Conservation (phyloP, 2,888 invertebrate species). For the Agrochola lota region DNA sequence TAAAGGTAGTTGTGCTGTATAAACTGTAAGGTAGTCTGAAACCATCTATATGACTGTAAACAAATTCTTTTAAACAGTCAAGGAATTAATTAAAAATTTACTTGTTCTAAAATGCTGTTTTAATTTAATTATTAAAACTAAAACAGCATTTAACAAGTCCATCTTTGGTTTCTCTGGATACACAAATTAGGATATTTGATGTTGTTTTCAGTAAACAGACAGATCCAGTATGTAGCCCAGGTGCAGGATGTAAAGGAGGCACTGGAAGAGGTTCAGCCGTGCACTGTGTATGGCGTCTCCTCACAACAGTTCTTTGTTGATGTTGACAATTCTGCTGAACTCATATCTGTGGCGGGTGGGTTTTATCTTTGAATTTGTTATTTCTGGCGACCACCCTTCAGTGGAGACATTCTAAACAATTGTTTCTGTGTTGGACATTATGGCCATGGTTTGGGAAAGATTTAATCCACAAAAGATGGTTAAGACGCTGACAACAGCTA, state of each 20-base stretch:
- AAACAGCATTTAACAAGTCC: too few relatives aligned
- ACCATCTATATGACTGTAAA: background rate
- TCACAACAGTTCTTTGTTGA: constrained; percentile 83
- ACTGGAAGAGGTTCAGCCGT: constrained; percentile 73
- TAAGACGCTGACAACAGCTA: too few relatives aligned
- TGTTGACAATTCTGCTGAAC: constrained; percentile 78
- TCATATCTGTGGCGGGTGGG: constrained; percentile 78
- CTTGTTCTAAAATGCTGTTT: too few relatives aligned
- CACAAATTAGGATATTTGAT: constrained; percentile 1
- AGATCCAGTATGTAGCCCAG: constrained; percentile 81
- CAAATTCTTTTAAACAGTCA: background rate
- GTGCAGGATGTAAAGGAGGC: constrained; percentile 77
- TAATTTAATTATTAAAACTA: too few relatives aligned
- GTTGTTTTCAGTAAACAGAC: constrained; percentile 78
- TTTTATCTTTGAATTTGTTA: background rate
- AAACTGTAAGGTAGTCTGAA: background rate
- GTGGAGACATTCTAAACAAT: background rate
- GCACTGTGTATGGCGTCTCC: constrained; percentile 79
- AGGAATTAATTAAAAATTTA: too few relatives aligned
- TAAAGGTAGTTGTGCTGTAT: background rate
- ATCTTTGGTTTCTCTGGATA: too few relatives aligned
- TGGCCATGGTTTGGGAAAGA: background rate
- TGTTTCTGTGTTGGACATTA: background rate
- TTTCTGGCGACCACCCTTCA: background rate
- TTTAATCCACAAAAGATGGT: background rate